Base-by-base conservation (phyloP, 2,797 vertebrate genomes). In the Pseudochirops cupreus region DNA sequence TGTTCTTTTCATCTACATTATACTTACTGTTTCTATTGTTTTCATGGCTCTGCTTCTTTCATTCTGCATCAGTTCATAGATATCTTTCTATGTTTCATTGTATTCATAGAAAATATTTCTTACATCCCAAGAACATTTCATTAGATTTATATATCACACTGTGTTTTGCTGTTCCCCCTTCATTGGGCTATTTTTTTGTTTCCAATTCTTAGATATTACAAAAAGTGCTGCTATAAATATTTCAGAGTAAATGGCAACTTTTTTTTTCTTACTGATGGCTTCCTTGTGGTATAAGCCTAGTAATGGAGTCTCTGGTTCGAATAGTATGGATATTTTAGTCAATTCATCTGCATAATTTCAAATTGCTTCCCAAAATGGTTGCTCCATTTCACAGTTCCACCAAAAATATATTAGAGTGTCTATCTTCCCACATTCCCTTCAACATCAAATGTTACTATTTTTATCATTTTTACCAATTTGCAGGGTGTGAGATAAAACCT, bases 331-430 rank as follows among this genome's bases (percentile, higher is more conserved):
- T 24, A 93, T 90, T 21, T 93, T 94, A 3, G 59, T 87, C 39
- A 82, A 18, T 93, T 93, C 92, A 94, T 67, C 91, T 82, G 91
- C 58, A 89, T 74, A 82, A 54, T 53, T 92, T 7, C 56, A 82
- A 93, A 53, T 74, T 82, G 58, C 33, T 93, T 96, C 92, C 56
- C 5, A 74, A 93, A 93, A 33, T 82, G 10, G 92, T 89, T 93
- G 93, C 92, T 53, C 29, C 26, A 90, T 53, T 91, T 91, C 58
- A 52, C 14, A 53, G 3, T 52, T 1, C n/a, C 13, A 31, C 5
- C 29, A 89, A 24, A 87, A 94, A 54, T 94, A 26, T 21, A 33
- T 59, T 89, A 52, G 56, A 57, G 91, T 91, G 52, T 14, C 10
- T 54, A 91, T 28, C 93, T 53, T 0, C 11, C 33, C 18, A 24